Conservation (phyloP, 2,888 invertebrate genomes). For the Dasypolia templi region DNA sequence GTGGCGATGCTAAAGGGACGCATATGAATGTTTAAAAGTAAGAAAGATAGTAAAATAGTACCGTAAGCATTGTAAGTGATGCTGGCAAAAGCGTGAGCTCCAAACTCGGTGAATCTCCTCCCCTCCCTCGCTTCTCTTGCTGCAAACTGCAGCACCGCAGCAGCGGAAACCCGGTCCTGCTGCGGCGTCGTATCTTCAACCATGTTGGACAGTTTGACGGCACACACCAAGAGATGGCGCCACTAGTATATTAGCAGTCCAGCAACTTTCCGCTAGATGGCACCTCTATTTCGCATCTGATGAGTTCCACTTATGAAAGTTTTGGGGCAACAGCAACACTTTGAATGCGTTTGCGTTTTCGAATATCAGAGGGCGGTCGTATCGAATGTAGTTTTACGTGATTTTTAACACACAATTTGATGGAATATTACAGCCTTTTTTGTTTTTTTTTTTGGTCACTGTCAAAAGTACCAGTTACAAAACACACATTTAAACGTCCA, state of each 20-base stretch:
- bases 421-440: constrained; percentile 47
- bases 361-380: constrained; percentile 41
- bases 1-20: too few species aligned
- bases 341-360: constrained; percentile 56
- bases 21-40: not conserved
- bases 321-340: constrained; percentile 41
- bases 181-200: constrained; percentile 82
- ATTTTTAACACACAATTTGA: constrained; percentile 25
- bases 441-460: constrained; percentile 41
- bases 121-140: constrained; percentile 87
- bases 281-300: constrained; percentile 4
- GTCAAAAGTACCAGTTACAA: constrained; percentile 66
- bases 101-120: constrained; percentile 83
- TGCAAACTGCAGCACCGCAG: constrained; percentile 86
- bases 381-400: constrained; percentile 6
- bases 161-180: constrained; percentile 82
- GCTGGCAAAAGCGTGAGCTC: constrained; percentile 86
- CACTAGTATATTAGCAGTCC: constrained; percentile 29
- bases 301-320: constrained; percentile 19
- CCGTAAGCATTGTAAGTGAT: constrained; percentile 86
- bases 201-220: constrained; percentile 73
- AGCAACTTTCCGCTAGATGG: constrained; percentile 18
- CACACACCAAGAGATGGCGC: constrained; percentile 63
- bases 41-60: constrained; percentile 64
- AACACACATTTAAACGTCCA: constrained; percentile 65